Conservation (phyloP, 2,113 vertebrate species). For the Melanerpes formicivorus region DNA sequence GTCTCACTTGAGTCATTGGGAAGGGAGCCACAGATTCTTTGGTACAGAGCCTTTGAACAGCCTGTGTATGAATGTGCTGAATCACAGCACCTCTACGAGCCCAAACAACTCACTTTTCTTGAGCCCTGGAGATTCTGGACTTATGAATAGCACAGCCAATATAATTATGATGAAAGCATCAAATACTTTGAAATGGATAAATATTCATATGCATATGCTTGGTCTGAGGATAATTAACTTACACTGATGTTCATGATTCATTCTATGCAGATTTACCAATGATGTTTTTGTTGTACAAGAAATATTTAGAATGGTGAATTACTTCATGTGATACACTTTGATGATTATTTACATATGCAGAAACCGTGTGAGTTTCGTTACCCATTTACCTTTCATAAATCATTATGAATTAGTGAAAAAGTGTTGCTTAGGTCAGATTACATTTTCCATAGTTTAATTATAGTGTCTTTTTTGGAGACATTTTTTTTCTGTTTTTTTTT, state of each 20-base stretch:
- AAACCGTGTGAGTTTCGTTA: background rate
- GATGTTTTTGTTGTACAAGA: too few species aligned
- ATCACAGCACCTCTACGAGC: constrained; percentile 39
- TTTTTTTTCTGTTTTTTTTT: background rate
- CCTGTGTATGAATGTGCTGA: constrained; percentile 13
- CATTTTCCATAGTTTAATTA: background rate
- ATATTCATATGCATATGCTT: background rate
- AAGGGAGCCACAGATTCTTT: background rate
- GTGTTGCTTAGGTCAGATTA: background rate
- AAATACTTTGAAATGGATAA: background rate
- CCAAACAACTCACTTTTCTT: background rate
- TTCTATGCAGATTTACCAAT: background rate
- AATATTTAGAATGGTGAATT: background rate
- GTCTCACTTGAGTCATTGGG: constrained; percentile 25
- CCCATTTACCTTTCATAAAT: background rate
- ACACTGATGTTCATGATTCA: constrained; percentile 8
- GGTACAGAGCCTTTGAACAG: background rate
- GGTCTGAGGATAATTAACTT: constrained; percentile 11
- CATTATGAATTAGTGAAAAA: background rate
- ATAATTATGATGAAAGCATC: background rate
- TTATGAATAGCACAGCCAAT: background rate
- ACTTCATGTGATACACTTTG: background rate
- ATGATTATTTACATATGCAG: background rate
- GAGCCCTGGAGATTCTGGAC: background rate
- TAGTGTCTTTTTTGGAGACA: background rate